Conservation (phyloP, 2,113 vertebrate species). For the Pollimyrus isidori region DNA sequence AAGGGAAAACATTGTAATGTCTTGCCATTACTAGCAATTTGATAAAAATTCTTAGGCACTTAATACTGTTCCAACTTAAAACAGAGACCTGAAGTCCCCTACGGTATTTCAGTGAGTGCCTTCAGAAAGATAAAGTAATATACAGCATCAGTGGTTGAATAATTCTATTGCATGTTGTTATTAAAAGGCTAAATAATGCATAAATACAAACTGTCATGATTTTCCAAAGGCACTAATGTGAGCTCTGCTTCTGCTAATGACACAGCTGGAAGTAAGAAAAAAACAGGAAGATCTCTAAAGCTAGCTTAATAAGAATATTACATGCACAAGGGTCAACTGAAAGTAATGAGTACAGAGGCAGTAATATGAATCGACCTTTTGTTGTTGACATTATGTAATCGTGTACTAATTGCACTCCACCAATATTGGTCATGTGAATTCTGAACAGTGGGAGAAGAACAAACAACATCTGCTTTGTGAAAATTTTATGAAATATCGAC, state of each 20-base stretch:
- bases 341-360: not conserved
- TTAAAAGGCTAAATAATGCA: not conserved
- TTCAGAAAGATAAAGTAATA: not conserved
- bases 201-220: not conserved
- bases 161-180: not conserved
- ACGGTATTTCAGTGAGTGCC: not conserved
- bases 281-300: not conserved
- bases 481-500: not conserved
- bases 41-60: not conserved
- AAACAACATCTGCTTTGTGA: not conserved
- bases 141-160: not conserved
- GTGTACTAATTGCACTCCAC: not conserved
- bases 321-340: not conserved
- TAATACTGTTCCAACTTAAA: not conserved
- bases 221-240: not conserved
- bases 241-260: not conserved
- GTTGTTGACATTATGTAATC: slow-evolving; percentile 12
- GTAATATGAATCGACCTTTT: slow-evolving; percentile 10
- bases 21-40: not conserved
- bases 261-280: not conserved
- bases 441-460: not conserved
- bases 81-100: not conserved
- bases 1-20: not conserved
- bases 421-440: not conserved
- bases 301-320: not conserved